These are phyloP conservation scores for Forpus xanthops DNA, from an alignment of 2,797 vertebrate species.

Conservation along the genomic window DNA sequence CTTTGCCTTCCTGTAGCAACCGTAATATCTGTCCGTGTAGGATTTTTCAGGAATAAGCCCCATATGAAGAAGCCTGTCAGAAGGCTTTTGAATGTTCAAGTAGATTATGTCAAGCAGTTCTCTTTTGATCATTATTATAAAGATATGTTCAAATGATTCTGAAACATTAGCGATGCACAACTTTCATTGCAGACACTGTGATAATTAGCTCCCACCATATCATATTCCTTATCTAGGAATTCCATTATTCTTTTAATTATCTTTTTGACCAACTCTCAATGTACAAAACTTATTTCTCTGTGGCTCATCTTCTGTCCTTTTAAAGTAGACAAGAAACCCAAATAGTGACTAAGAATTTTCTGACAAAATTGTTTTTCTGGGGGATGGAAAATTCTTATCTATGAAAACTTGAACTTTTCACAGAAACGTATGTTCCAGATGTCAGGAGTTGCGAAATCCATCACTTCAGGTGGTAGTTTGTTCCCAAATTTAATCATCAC, in stretches of 20 bases:
- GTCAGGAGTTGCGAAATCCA: conserved; percentile 63
- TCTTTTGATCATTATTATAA: conserved; percentile 33
- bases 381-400: conserved; percentile 25
- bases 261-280: conserved; percentile 34
- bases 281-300: neutral
- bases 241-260: conserved; percentile 48
- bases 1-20: neutral
- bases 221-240: neutral
- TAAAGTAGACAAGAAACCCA: neutral
- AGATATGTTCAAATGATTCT: conserved; percentile 32
- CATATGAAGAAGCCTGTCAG: neutral
- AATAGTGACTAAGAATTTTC: conserved; percentile 14
- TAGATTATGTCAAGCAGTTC: conserved; percentile 38
- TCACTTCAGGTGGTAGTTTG: conserved; percentile 66
- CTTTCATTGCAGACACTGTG: neutral
- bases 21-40: neutral
- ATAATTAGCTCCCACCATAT: conserved; percentile 34
- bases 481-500: conserved; percentile 68
- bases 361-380: conserved; percentile 42
- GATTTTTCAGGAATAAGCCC: neutral
- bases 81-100: conserved; percentile 1
- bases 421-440: conserved; percentile 48
- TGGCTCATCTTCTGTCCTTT: neutral
- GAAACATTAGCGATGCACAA: conserved; percentile 22
- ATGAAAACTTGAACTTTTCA: conserved; percentile 64